phyloP scores from a whole-genome alignment of 2,888 invertebrate species.

The Baronia brevicornis region DNA sequence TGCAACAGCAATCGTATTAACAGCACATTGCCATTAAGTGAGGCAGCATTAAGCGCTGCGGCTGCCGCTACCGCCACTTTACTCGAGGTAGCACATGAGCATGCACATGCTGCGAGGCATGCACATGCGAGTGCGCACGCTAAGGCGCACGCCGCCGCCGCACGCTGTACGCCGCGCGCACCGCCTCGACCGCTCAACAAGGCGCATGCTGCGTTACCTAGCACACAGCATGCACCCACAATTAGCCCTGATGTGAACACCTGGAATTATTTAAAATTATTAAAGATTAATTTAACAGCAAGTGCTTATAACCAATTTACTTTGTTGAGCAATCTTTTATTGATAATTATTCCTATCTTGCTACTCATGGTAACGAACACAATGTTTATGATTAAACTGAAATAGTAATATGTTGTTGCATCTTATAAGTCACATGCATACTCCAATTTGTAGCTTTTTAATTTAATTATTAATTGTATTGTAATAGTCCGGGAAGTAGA shows the following conservation, averaged over 20 bases:
- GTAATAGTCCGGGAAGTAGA: too few species aligned
- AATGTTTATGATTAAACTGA: too few species aligned
- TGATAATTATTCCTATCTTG: too few species aligned
- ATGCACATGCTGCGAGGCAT: conserved; percentile 51
- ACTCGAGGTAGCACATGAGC: conserved; percentile 43
- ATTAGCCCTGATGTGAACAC: conserved; percentile 61
- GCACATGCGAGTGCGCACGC: conserved; percentile 55
- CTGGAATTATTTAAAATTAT: conserved; percentile 26
- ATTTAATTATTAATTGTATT: too few species aligned
- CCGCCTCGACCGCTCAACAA: conserved; percentile 49
- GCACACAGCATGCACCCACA: conserved; percentile 59
- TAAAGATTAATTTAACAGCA: conserved; percentile 2
- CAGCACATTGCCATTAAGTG: conserved; percentile 61
- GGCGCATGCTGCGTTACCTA: conserved; percentile 58
- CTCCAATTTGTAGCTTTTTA: too few species aligned
- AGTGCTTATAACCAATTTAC: too few species aligned
- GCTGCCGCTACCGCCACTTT: conserved; percentile 55
- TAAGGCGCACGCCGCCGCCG: conserved; percentile 51
- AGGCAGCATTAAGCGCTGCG: conserved; percentile 58
- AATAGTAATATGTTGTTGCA: too few species aligned
- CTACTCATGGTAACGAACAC: too few species aligned
- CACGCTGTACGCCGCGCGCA: conserved; percentile 47
- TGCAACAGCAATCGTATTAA: conserved; percentile 52
- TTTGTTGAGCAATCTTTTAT: too few species aligned
- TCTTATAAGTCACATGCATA: too few species aligned